Conservation (phyloP, 2,113 vertebrate species). For the Gymnobelideus leadbeateri region DNA sequence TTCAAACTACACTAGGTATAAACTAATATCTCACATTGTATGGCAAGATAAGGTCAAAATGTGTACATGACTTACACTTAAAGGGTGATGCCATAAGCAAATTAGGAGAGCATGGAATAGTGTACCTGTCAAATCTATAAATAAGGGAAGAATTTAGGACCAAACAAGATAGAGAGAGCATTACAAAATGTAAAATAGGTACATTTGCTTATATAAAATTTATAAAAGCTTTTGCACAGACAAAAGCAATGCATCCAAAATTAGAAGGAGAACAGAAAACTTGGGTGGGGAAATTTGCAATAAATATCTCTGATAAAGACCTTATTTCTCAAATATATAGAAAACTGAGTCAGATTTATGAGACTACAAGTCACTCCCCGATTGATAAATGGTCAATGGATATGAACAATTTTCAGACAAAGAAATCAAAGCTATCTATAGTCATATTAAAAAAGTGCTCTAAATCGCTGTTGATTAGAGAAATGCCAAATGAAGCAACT, state of each 20-base stretch:
- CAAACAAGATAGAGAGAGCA: not conserved
- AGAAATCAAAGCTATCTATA: not conserved
- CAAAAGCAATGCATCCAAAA: not conserved
- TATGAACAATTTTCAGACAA: not conserved
- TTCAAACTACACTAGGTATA: not conserved
- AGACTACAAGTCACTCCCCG: not conserved
- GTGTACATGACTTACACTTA: not conserved
- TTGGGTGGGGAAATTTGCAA: accelerated
- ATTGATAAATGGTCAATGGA: not conserved
- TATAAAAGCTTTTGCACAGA: not conserved
- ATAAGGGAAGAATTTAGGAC: not conserved
- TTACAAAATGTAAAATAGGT: not conserved
- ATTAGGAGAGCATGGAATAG: not conserved
- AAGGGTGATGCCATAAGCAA: not conserved
- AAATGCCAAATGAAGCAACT: too few species aligned
- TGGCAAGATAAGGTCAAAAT: not conserved
- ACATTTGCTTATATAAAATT: not conserved
- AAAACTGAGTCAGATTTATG: not conserved
- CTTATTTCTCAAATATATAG: not conserved
- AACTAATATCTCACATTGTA: too few species aligned
- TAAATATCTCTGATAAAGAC: not conserved
- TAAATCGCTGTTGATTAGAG: too few species aligned
- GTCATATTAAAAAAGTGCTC: too few species aligned
- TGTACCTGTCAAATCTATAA: not conserved
- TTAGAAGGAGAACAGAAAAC: not conserved